A percentile compares a stretch with the other conserved stretches of the same genome.
Evolutionary conservation across 2,888 invertebrate species (phyloP).

Genomic region (Ecliptopera silaceata): DNA sequence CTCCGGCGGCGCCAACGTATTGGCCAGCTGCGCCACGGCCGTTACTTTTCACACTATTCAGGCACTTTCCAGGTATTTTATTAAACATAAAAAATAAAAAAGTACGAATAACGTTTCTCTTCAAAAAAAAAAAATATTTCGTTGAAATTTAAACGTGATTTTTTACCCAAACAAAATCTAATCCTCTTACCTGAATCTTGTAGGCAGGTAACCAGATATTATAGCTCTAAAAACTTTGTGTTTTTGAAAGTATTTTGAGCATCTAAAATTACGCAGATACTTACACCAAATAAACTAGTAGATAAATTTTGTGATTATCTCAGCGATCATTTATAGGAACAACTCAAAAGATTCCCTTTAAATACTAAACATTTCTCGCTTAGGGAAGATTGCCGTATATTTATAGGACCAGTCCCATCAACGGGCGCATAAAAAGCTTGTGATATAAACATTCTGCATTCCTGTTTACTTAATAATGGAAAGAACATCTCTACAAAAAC

Average conservation of each 20-base stretch:
- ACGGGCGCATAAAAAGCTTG: conserved; percentile 11
- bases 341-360: neutral
- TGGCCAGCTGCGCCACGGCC: no score
- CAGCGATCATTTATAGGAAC: neutral
- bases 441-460: conserved; percentile 17
- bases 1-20: conserved; percentile 47
- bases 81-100: no score
- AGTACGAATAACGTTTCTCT: conserved; percentile 9
- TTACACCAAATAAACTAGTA: no score
- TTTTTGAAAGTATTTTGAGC: no score
- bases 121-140: no score
- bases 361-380: neutral
- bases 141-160: conserved; percentile 25
- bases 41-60: conserved; percentile 48
- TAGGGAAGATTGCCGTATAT: conserved; percentile 9
- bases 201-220: neutral
- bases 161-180: conserved; percentile 16
- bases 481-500: conserved; percentile 13
- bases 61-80: conserved; percentile 28
- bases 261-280: no score
- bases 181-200: conserved; percentile 14
- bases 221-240: neutral
- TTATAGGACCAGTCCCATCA: conserved; percentile 15
- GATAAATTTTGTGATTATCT: no score
- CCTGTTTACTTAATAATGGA: conserved; percentile 21